A percentile compares a stretch with the other conserved stretches of the same genome.
phyloP scores from a whole-genome alignment of 2,888 invertebrate species.

The Agrotis clavis region DNA sequence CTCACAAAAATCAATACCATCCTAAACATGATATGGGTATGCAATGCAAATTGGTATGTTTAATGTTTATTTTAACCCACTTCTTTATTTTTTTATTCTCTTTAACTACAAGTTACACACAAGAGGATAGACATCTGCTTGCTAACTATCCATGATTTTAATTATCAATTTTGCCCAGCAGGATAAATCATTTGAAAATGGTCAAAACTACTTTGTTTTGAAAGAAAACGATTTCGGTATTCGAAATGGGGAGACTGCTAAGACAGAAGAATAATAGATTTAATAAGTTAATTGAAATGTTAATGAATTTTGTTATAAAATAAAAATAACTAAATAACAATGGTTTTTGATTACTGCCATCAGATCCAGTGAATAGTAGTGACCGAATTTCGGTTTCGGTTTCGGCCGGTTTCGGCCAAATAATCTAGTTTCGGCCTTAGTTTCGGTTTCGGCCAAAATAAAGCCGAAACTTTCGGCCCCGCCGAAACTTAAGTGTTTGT shows the following conservation, averaged over 20 bases:
- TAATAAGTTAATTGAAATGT: slow-evolving; percentile 26
- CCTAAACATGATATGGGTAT: slow-evolving; percentile 73
- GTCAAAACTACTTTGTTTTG: slow-evolving; percentile 57
- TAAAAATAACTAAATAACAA: slow-evolving; percentile 25
- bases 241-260: slow-evolving; percentile 47
- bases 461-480: no score
- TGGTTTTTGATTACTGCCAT: background rate
- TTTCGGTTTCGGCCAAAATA: no score
- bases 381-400: no score
- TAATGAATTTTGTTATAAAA: slow-evolving; percentile 37
- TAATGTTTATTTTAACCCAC: background rate
- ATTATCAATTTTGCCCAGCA: slow-evolving; percentile 31
- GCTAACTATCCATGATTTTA: background rate
- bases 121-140: background rate
- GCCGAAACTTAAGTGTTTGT: no score
- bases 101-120: no score
- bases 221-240: slow-evolving; percentile 63
- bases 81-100: no score
- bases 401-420: no score
- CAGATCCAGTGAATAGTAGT: background rate
- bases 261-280: slow-evolving; percentile 28
- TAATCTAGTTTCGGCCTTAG: no score
- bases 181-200: slow-evolving; percentile 61
- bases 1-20: slow-evolving; percentile 82
- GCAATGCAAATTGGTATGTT: slow-evolving; percentile 71